Evolutionary conservation across 2,888 invertebrate genomes (phyloP).

Genomic region (Malthinus flaveolus): DNA sequence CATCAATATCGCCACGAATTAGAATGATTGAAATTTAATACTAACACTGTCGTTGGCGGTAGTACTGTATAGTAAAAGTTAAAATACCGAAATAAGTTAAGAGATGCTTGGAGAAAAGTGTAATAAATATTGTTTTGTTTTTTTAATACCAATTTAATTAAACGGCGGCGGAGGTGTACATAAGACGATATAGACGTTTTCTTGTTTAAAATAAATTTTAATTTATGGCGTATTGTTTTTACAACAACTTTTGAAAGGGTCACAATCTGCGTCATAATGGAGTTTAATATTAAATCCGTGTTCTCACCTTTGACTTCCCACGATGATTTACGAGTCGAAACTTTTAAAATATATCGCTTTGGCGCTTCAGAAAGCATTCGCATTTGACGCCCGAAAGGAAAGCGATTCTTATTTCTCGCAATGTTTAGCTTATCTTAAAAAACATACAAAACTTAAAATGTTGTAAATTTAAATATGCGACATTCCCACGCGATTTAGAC

Average conservation of each 20-base stretch:
- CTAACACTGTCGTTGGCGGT: too few relatives aligned
- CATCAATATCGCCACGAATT: too few relatives aligned
- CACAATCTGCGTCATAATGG: conserved; percentile 39
- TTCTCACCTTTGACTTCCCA: conserved; percentile 49
- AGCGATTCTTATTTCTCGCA: conserved; percentile 29
- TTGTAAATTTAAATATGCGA: conserved; percentile 35
- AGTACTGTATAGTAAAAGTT: too few relatives aligned
- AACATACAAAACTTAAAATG: conserved; percentile 34
- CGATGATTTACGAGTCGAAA: conserved; percentile 48
- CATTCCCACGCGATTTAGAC: conserved; percentile 28
- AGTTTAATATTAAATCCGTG: conserved; percentile 50
- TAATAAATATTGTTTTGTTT: too few relatives aligned
- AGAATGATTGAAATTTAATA: too few relatives aligned
- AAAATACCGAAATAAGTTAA: too few relatives aligned
- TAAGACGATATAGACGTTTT: neutral
- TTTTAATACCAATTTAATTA: too few relatives aligned
- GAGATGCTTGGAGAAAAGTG: too few relatives aligned
- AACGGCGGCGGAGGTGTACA: too few relatives aligned
- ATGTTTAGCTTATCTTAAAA: conserved; percentile 36
- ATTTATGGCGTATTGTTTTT: conserved; percentile 20
- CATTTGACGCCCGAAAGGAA: conserved; percentile 35
- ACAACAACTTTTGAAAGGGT: conserved; percentile 26
- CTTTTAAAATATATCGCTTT: conserved; percentile 46
- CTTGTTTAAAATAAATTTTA: neutral
- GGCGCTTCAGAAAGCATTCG: conserved; percentile 38